A percentile compares a stretch with the other conserved stretches of the same genome.
phyloP scores from a whole-genome alignment of 2,113 vertebrate genomes.

The Promerops cafer region DNA sequence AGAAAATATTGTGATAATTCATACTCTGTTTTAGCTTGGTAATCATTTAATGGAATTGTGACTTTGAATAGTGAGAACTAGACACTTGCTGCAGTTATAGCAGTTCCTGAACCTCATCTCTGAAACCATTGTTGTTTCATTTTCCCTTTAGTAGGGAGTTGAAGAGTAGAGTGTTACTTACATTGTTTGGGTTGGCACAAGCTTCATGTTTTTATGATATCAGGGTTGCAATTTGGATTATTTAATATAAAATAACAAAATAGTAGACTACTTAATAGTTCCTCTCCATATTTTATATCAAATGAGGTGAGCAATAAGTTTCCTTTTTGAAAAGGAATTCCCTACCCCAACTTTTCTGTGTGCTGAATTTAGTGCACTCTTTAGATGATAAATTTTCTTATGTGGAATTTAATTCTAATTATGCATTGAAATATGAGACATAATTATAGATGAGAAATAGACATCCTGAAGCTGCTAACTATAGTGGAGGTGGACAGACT shows the following conservation, averaged over 20 bases:
- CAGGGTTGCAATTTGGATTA: neutral
- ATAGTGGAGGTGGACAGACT: neutral
- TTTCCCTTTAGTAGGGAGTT: neutral
- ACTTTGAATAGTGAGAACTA: neutral
- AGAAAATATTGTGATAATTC: neutral
- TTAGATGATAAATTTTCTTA: neutral
- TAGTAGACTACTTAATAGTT: neutral
- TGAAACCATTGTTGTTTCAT: neutral
- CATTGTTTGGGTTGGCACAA: neutral
- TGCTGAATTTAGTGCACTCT: neutral
- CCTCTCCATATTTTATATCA: neutral
- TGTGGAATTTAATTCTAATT: neutral
- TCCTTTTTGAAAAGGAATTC: neutral
- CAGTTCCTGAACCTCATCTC: neutral
- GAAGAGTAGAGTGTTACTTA: neutral
- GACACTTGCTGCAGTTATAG: neutral
- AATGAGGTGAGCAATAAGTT: neutral
- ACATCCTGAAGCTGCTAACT: neutral
- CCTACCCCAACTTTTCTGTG: neutral
- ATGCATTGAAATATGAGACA: neutral
- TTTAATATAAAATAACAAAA: neutral
- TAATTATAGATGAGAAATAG: neutral
- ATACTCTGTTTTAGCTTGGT: neutral
- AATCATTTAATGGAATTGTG: neutral
- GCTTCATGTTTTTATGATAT: neutral